These are phyloP conservation scores for Paramormyrops kingsleyae DNA, from an alignment of 2,113 vertebrate genomes.

Conservation along the genomic window DNA sequence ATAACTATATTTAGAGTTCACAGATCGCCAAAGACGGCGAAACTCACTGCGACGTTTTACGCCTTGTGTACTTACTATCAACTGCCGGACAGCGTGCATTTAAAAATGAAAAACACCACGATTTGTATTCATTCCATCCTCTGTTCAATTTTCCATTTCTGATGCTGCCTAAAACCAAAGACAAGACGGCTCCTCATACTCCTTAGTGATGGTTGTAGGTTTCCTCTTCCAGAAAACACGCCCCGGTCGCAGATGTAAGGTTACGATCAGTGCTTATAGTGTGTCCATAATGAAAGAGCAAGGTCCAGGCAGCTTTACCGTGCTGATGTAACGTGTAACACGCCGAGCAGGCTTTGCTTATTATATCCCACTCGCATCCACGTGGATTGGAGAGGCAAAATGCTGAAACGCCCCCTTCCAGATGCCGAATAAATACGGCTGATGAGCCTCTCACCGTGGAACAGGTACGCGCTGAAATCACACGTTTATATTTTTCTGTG, in stretches of 20 bases:
- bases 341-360: not conserved
- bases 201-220: not conserved
- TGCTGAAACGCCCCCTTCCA: conserved; percentile 17
- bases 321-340: not conserved
- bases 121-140: conserved; percentile 1
- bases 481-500: not conserved
- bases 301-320: not conserved
- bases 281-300: not conserved
- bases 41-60: not conserved
- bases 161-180: not conserved
- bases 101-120: not conserved
- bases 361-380: conserved; percentile 13
- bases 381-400: conserved; percentile 23
- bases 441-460: not conserved
- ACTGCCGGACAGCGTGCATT: not conserved
- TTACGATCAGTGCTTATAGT: not conserved
- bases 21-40: not conserved
- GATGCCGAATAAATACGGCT: not conserved
- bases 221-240: not conserved
- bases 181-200: not conserved
- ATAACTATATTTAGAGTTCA: not conserved
- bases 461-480: not conserved
- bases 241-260: not conserved
- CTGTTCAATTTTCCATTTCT: not conserved
- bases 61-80: not conserved